These are phyloP conservation scores for Hirtodrosophila alboralis DNA, from an alignment of 2,888 invertebrate genomes.

Conservation along the genomic window DNA sequence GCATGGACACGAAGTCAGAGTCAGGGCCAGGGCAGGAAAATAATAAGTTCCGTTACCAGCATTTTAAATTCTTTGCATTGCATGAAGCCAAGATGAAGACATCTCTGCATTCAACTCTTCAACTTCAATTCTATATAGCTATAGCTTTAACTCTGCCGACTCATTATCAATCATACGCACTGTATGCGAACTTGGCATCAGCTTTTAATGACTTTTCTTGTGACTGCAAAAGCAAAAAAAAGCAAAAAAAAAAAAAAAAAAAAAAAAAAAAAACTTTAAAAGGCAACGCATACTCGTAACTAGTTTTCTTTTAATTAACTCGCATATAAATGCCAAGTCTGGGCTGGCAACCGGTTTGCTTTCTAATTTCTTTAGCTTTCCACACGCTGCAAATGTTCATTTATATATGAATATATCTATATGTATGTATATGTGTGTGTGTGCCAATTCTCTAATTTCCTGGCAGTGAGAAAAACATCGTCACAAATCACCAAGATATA, in stretches of 20 bases:
- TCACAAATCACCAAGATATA: constrained; percentile 63
- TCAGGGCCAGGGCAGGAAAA: constrained; percentile 27
- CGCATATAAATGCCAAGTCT: constrained; percentile 67
- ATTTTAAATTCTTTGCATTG: constrained; percentile 61
- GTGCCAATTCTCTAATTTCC: constrained; percentile 68
- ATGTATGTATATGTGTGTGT: constrained; percentile 27
- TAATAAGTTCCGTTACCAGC: constrained; percentile 73
- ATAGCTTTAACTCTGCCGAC: constrained; percentile 2
- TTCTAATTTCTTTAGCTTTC: constrained; percentile 74
- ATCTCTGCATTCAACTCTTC: constrained; percentile 5
- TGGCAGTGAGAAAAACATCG: constrained; percentile 51
- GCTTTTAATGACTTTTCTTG: constrained; percentile 71
- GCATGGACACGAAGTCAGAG: constrained; percentile 5
- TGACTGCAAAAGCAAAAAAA: too few species aligned
- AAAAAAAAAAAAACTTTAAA: constrained; percentile 25
- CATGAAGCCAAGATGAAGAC: constrained; percentile 41
- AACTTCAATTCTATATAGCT: not conserved
- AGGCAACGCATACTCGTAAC: constrained; percentile 59
- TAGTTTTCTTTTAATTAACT: constrained; percentile 79
- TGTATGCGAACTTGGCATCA: constrained; percentile 43
- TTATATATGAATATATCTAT: constrained; percentile 2
- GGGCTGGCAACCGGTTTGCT: constrained; percentile 67
- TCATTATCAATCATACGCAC: constrained; percentile 78
- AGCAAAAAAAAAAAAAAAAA: constrained; percentile 1
- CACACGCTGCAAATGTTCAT: constrained; percentile 36